Base-by-base conservation (phyloP, 2,797 vertebrate species). In the Pterois miles region DNA sequence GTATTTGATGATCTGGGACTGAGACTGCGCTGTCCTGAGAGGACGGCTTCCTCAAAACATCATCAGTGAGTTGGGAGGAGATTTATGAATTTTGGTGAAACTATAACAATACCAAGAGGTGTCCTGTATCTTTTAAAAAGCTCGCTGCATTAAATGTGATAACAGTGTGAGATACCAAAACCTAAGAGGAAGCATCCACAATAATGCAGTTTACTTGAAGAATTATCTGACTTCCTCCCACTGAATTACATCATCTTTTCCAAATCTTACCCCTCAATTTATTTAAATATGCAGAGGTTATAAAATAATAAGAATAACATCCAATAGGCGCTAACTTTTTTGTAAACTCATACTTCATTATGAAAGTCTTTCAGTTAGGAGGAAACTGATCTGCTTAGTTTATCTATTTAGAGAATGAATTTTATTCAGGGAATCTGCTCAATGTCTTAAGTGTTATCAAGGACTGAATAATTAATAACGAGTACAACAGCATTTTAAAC, bases 371-470 rank as follows among this genome's bases (percentile, higher is more conserved):
- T 65, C 8, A 68, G 56, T 63, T 34, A 11, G 1, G 4, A 52
- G 14, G n/a, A 53, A 59, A 59, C 3, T 31, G 10, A 31, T 62
- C 34, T 18, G 14, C 9, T 43, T 23, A 16, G 29, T 65, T 71
- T 36, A 29, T 34, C 25, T 20, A 67, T 46, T 46, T 46, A 46
- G 43, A 46, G 20, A 46, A 38, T 20, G 4, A 13, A 16, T 29
- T 80, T 58, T 29, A 31, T 65, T 43, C 22, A 48, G 10, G 58
- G 13, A 23, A 68, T 36, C 10, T 23, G 25, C 25, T 54, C 3
- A 62, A 57, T 23, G 20, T n/a, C 34, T 57, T 7, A 23, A 63
- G 67, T 74, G 54, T 65, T 48, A 69, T 71, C 3, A 54, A 67
- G 48, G 25, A 63, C n/a, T 23, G 31, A 57, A 6, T 25, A 34